phyloP scores from a whole-genome alignment of 2,888 invertebrate genomes.

The Sesia bembeciformis region DNA sequence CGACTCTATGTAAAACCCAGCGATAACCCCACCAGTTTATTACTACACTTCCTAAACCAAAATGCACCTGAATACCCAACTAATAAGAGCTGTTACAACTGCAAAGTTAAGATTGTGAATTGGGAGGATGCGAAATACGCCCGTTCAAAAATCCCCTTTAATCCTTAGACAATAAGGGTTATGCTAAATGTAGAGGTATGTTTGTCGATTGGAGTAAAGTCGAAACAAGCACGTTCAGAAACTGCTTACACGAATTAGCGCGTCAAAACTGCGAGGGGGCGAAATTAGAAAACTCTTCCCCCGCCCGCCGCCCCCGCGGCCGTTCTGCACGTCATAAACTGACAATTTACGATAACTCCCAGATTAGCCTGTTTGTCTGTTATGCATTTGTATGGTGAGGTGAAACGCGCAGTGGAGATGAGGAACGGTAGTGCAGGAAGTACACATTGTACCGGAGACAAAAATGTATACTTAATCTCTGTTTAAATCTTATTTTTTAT shows the following conservation, averaged over 20 bases:
- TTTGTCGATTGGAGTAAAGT: conserved; percentile 56
- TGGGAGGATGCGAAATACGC: background rate
- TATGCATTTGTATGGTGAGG: conserved; percentile 48
- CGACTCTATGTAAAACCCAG: conserved; percentile 67
- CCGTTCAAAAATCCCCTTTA: conserved; percentile 25
- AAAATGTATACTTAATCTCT: too few relatives aligned
- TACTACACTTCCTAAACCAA: background rate
- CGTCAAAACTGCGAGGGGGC: conserved; percentile 68
- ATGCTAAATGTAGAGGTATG: conserved; percentile 13
- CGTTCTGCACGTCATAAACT: conserved; percentile 76
- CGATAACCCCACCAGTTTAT: conserved; percentile 34
- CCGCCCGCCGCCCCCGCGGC: conserved; percentile 36
- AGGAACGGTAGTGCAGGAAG: background rate
- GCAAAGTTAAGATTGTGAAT: too few relatives aligned
- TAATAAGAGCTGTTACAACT: too few relatives aligned
- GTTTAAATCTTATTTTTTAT: too few relatives aligned
- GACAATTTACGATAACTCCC: conserved; percentile 75
- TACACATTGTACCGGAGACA: background rate
- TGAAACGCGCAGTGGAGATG: background rate
- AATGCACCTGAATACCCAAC: too few relatives aligned
- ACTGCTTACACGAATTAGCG: conserved; percentile 75
- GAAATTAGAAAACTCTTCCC: conserved; percentile 68
- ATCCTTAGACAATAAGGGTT: conserved; percentile 17
- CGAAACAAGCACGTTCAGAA: conserved; percentile 71
- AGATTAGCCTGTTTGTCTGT: conserved; percentile 75